Conservation (phyloP, 1,140 invertebrate genomes). For the Drosophila oshimai region DNA sequence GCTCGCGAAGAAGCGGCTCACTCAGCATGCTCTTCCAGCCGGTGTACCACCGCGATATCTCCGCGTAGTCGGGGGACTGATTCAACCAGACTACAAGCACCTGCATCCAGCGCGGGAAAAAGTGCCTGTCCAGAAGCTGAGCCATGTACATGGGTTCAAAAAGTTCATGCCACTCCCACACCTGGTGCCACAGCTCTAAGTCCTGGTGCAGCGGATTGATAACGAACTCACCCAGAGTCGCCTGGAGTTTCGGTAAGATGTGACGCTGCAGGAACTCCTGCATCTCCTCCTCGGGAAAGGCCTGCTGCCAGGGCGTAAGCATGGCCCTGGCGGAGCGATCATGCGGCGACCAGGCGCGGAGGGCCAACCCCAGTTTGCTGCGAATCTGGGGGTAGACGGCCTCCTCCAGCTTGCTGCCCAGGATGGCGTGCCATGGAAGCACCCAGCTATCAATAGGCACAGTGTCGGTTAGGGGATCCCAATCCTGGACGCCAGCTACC, state of each 20-base stretch:
- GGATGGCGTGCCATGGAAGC: slow-evolving; percentile 91
- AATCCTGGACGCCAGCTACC: slow-evolving; percentile 91
- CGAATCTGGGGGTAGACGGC: slow-evolving; percentile 95
- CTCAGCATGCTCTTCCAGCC: slow-evolving; percentile 93
- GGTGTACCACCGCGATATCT: slow-evolving; percentile 93
- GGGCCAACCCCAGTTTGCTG: slow-evolving; percentile 93
- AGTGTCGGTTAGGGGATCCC: slow-evolving; percentile 97
- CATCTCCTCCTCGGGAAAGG: slow-evolving; percentile 92
- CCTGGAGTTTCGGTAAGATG: slow-evolving; percentile 94
- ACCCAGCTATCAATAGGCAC: slow-evolving; percentile 98
- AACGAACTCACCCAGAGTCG: slow-evolving; percentile 87
- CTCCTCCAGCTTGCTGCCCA: slow-evolving; percentile 87
- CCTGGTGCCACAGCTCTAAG: slow-evolving; percentile 90
- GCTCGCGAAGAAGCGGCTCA: slow-evolving; percentile 87
- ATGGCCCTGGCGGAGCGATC: slow-evolving; percentile 96
- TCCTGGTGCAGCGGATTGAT: slow-evolving; percentile 94
- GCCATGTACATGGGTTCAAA: slow-evolving; percentile 88
- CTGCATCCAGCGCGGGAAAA: slow-evolving; percentile 95
- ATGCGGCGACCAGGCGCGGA: slow-evolving; percentile 95
- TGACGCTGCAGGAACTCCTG: slow-evolving; percentile 93
- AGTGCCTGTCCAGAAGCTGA: slow-evolving; percentile 90
- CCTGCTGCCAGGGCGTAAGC: slow-evolving; percentile 94
- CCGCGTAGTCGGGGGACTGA: slow-evolving; percentile 91
- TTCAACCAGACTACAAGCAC: slow-evolving; percentile 90
- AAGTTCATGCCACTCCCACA: slow-evolving; percentile 93